phyloP scores from a whole-genome alignment of 2,113 vertebrate species.

The Solea solea region DNA sequence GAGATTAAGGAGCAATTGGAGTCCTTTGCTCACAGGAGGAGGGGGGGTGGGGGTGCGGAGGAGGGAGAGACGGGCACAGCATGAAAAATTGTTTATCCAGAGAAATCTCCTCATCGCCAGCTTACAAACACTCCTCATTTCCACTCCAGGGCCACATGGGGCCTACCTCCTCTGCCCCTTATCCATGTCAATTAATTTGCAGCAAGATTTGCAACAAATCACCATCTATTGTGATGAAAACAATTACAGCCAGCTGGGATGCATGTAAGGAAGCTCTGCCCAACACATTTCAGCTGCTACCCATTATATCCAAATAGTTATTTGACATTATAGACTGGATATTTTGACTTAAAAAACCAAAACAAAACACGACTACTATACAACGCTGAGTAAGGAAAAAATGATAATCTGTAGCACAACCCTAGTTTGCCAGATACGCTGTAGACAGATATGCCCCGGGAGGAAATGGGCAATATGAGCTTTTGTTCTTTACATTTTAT shows the following conservation, averaged over 20 bases:
- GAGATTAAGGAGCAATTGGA: conserved; percentile 65
- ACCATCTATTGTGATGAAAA: conserved; percentile 16
- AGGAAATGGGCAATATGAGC: too few species aligned
- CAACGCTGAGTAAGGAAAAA: too few species aligned
- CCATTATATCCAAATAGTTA: too few species aligned
- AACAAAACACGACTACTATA: too few species aligned
- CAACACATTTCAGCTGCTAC: too few species aligned
- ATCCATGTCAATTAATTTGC: conserved; percentile 21
- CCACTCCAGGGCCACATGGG: conserved; percentile 33
- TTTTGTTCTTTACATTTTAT: too few species aligned
- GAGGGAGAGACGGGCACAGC: conserved; percentile 20
- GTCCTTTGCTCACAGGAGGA: conserved; percentile 59
- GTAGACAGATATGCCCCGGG: too few species aligned
- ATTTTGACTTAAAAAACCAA: too few species aligned
- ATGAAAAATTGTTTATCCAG: conserved; percentile 63
- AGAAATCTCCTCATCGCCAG: conserved; percentile 47
- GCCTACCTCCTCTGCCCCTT: conserved; percentile 21
- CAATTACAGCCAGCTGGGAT: conserved; percentile 1
- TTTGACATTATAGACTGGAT: too few species aligned
- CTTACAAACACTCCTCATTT: conserved; percentile 46
- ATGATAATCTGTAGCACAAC: too few species aligned
- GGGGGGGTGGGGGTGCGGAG: conserved; percentile 17
- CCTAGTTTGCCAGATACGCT: too few species aligned
- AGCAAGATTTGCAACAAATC: conserved; percentile 12
- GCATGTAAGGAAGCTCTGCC: neutral